Evolutionary conservation across 2,113 vertebrate genomes (phyloP).

Genomic region (Heliornis fulica): DNA sequence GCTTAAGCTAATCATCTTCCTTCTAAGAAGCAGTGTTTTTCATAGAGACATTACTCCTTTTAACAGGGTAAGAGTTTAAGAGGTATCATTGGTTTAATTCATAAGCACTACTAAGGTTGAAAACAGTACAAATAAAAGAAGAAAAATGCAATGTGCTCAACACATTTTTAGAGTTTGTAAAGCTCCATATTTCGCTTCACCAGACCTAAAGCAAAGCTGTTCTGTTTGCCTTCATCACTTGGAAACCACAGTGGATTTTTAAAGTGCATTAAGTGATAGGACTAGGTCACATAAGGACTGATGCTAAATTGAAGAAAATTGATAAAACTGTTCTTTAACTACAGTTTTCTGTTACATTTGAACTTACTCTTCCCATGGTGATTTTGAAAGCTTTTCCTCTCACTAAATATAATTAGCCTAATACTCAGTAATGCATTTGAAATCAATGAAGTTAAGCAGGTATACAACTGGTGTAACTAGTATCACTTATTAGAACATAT

Average conservation of each 20-base stretch:
- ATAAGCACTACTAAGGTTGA: neutral
- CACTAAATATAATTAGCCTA: neutral
- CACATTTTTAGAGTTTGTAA: neutral
- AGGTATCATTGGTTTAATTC: neutral
- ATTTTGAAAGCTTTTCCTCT: neutral
- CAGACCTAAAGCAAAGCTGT: neutral
- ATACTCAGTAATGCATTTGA: neutral
- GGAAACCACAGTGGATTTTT: neutral
- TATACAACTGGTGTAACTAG: neutral
- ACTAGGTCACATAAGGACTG: neutral
- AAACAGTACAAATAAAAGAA: neutral
- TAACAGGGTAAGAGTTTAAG: neutral
- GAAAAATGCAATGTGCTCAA: neutral
- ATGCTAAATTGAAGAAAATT: conserved; percentile 14
- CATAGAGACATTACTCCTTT: neutral
- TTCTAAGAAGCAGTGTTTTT: neutral
- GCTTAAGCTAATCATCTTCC: neutral
- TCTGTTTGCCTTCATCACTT: neutral
- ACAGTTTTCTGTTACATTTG: neutral
- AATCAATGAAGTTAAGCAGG: conserved; percentile 6
- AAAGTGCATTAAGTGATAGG: neutral
- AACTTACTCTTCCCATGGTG: conserved; percentile 2
- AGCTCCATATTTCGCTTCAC: neutral
- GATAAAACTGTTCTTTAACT: neutral
- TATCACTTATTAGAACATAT: neutral